Conservation (phyloP, 2,888 invertebrate genomes). For the Pyrocoelia pectoralis region DNA sequence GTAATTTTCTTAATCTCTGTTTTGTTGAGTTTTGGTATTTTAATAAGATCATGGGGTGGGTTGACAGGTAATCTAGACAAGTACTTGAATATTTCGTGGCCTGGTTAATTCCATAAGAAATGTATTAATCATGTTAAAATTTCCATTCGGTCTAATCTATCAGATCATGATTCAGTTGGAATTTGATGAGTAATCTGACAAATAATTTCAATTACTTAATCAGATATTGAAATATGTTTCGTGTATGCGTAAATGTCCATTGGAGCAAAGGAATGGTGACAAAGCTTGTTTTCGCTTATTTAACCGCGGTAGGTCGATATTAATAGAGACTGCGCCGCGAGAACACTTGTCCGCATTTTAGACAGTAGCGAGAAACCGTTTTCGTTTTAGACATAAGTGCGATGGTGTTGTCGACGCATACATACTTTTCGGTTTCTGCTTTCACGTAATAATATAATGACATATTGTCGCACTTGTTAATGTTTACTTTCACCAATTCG, state of each 20-base stretch:
- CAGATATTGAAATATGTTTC: too few relatives aligned
- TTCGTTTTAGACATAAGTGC: conserved; percentile 36
- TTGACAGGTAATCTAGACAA: too few relatives aligned
- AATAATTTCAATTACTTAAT: too few relatives aligned
- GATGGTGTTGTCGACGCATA: conserved; percentile 36
- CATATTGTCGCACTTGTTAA: conserved; percentile 29
- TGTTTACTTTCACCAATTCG: conserved; percentile 5
- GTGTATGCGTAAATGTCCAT: conserved; percentile 15
- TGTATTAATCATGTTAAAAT: too few relatives aligned
- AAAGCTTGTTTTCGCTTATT: conserved; percentile 46
- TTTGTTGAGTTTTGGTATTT: too few relatives aligned
- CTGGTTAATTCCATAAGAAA: too few relatives aligned
- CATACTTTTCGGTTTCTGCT: conserved; percentile 41
- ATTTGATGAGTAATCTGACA: too few relatives aligned
- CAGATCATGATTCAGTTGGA: too few relatives aligned
- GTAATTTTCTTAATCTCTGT: too few relatives aligned
- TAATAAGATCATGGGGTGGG: too few relatives aligned
- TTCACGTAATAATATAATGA: conserved; percentile 44
- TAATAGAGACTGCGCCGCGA: conserved; percentile 50
- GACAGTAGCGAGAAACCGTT: conserved; percentile 47
- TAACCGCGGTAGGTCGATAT: conserved; percentile 47
- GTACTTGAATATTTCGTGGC: too few relatives aligned
- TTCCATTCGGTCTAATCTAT: too few relatives aligned
- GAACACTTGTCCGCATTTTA: conserved; percentile 43
- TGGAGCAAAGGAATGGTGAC: conserved; percentile 52